These are phyloP conservation scores for Cephonodes hylas DNA, from an alignment of 2,888 invertebrate genomes.

Conservation along the genomic window DNA sequence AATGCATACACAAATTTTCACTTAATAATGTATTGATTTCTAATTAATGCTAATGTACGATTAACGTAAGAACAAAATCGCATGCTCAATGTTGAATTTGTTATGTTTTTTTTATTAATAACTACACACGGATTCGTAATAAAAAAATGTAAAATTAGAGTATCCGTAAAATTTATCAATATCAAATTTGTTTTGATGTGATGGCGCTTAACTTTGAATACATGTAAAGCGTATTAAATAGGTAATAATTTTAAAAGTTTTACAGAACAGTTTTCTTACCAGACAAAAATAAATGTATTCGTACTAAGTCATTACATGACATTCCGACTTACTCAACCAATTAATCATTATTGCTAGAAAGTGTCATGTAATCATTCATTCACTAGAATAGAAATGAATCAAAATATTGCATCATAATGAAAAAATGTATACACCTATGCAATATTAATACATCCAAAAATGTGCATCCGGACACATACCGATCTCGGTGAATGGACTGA, in stretches of 20 bases:
- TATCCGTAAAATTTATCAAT: too few relatives aligned
- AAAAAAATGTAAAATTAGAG: too few relatives aligned
- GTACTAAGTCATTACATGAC: neutral
- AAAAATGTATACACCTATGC: neutral
- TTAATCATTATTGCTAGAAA: neutral
- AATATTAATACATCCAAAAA: neutral
- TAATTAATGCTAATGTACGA: neutral
- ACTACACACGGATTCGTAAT: neutral
- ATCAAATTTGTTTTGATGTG: too few relatives aligned
- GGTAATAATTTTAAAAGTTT: too few relatives aligned
- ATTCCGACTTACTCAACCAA: neutral
- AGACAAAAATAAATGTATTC: too few relatives aligned
- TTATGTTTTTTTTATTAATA: neutral
- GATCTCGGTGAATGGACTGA: slow-evolving; percentile 35
- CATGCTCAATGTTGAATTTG: neutral
- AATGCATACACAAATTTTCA: too few relatives aligned
- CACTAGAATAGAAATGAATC: neutral
- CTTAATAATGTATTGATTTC: neutral
- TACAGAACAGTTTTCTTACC: too few relatives aligned
- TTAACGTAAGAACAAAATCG: neutral
- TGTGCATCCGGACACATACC: slow-evolving; percentile 23
- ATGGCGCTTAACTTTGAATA: too few relatives aligned
- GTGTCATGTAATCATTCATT: neutral
- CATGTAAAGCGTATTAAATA: too few relatives aligned
- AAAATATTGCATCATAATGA: neutral